phyloP scores from a whole-genome alignment of 2,888 invertebrate species.

The Patella caerulea region DNA sequence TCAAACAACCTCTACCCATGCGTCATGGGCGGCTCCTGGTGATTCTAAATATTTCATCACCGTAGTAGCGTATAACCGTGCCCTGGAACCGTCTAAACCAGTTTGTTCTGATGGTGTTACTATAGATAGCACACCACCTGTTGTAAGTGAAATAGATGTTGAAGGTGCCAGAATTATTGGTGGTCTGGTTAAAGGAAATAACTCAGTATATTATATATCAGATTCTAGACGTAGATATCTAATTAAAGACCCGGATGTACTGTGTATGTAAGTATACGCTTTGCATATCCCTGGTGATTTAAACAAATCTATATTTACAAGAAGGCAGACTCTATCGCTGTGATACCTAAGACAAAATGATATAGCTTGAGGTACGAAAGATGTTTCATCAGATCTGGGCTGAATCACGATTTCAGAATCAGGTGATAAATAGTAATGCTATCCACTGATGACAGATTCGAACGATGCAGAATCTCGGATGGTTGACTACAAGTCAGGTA shows the following conservation, averaged over 20 bases:
- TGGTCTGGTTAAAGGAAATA: constrained; percentile 35
- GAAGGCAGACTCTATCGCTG: no score
- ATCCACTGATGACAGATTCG: no score
- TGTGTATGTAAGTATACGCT: neutral
- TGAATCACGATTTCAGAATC: no score
- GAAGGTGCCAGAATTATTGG: constrained; percentile 33
- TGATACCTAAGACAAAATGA: no score
- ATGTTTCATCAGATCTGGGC: no score
- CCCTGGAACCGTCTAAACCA: constrained; percentile 44
- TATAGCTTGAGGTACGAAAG: no score
- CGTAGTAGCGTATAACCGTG: constrained; percentile 55
- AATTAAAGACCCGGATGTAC: neutral
- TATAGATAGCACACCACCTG: constrained; percentile 36
- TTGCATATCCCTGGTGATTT: neutral
- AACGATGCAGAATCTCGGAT: no score
- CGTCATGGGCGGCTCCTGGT: constrained; percentile 33
- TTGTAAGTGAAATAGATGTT: constrained; percentile 35
- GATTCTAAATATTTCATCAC: constrained; percentile 48
- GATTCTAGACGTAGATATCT: neutral
- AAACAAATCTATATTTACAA: no score
- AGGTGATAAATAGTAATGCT: no score
- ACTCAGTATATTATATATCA: neutral
- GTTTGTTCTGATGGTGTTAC: constrained; percentile 57
- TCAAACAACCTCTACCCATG: constrained; percentile 36
- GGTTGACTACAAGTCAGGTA: no score